These are phyloP conservation scores for Cephus pulcher DNA, from an alignment of 2,888 invertebrate species.

Conservation along the genomic window DNA sequence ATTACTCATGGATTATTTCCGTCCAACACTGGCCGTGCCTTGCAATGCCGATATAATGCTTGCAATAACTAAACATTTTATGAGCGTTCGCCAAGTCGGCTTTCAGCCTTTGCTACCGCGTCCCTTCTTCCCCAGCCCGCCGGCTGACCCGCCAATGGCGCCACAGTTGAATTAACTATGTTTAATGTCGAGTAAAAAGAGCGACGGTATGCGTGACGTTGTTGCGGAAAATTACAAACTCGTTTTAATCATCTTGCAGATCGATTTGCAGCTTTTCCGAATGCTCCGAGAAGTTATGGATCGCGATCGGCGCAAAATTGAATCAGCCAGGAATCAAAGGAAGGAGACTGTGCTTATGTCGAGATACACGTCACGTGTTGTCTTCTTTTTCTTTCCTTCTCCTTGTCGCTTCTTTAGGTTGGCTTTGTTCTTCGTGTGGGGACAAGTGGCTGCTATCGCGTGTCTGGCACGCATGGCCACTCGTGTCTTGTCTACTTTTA, in stretches of 20 bases:
- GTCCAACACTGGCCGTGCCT: constrained; percentile 37
- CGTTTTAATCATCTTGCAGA: not conserved
- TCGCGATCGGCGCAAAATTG: not conserved
- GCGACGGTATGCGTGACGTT: not conserved
- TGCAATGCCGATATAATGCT: constrained; percentile 39
- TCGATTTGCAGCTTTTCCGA: not conserved
- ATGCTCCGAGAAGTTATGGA: not conserved
- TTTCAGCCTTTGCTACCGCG: constrained; percentile 14
- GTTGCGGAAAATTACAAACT: not conserved
- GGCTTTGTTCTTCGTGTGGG: not conserved
- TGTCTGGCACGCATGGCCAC: not conserved
- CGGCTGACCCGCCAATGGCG: not conserved
- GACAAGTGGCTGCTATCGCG: not conserved
- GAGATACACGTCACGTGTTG: too few species aligned
- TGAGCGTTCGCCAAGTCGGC: constrained; percentile 34
- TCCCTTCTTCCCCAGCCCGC: not conserved
- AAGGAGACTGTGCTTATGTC: not conserved
- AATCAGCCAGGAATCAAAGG: not conserved
- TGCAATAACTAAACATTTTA: constrained; percentile 53
- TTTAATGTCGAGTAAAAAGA: not conserved
- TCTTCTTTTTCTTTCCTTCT: not conserved
- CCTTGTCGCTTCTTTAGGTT: not conserved
- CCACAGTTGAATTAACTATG: constrained; percentile 1
- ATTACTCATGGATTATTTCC: constrained; percentile 55
- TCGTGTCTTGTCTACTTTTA: not conserved